Evolutionary conservation across 2,113 vertebrate genomes (phyloP), one percentile per base, ranked within the genome.

Genomic region (Mirounga angustirostris): DNA sequence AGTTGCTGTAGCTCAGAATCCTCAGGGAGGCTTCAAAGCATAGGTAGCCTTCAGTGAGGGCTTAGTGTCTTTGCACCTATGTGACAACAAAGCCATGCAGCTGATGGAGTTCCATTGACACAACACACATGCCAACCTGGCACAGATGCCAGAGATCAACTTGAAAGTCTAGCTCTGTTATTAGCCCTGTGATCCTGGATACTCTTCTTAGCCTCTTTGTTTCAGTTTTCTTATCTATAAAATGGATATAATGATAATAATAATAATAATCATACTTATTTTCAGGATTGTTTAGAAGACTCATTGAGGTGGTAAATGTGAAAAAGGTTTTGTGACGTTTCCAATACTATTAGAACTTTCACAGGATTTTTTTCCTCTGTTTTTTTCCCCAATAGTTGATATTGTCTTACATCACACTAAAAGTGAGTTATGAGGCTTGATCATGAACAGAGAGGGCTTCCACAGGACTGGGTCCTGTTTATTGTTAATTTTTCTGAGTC

Each of bases 161-260:
- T 79, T 61, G 16, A 22, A 89, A 24, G 54, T n/a, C 21, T 1
- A 69, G 19, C 26, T 82, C 40, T 73, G 4, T 52, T 67, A 50
- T 36, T 79, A 33, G 71, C 18, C 14, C 22, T 50, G 26, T 74
- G 54, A 63, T n/a, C n/a, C 52, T 85, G 54, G 16, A 59, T 78
- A 24, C 43, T 22, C 33, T 1, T 58, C 40, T 52, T 65, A 86
- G 21, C 12, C 30, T 84, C 28, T 40, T 67, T 40, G 36, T 33
- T 46, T 95, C 74, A 26, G 7, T 76, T 86, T 91, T 67, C 30
- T 93, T 8, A 61, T n/a, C 36, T 56, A 33, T 91, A 86, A 73
- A 63, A 50, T 85, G 36, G 22, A 21, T 80, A 15, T 30, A 36
- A 46, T 46, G 15, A 69, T 69, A 19, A 69, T 69, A 7, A 69